Conservation (phyloP, 2,888 invertebrate genomes). For the Aleiodes leptofemur region DNA sequence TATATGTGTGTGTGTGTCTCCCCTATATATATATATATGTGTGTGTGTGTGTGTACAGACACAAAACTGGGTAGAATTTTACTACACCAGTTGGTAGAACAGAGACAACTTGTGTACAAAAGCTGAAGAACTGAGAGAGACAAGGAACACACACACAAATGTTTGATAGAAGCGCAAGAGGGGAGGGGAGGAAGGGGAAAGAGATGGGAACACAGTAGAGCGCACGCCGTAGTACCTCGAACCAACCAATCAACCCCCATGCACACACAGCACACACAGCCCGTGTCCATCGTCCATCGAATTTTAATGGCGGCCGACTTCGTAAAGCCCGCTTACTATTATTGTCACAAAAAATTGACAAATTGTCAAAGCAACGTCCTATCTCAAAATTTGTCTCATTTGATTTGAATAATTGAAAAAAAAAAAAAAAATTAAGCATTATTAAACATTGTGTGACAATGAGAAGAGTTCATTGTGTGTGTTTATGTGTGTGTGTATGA, state of each 20-base stretch:
- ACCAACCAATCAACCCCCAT: conserved; percentile 45
- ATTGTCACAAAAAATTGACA: conserved; percentile 66
- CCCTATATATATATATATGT: too few species aligned
- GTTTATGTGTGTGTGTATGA: conserved; percentile 9
- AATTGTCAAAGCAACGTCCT: conserved; percentile 23
- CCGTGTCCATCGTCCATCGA: conserved; percentile 62
- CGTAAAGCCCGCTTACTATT: conserved; percentile 67
- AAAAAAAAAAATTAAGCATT: background rate
- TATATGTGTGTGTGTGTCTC: conserved; percentile 1
- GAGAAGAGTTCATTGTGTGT: conserved; percentile 32
- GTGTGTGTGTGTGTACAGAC: conserved; percentile 15
- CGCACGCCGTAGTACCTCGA: conserved; percentile 62
- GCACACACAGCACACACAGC: conserved; percentile 48
- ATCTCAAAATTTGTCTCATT: background rate
- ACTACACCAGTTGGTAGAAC: conserved; percentile 35
- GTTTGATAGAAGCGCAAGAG: conserved; percentile 29
- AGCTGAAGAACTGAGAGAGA: background rate
- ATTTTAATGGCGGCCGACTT: conserved; percentile 72
- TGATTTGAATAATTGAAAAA: background rate
- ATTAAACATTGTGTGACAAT: conserved; percentile 19
- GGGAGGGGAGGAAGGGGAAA: background rate
- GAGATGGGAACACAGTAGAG: conserved; percentile 48
- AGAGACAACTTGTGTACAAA: conserved; percentile 12
- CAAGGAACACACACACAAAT: background rate
- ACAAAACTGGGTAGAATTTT: conserved; percentile 12